Evolutionary conservation across 2,888 invertebrate genomes (phyloP), one percentile per base, ranked within the genome.

Genomic region (Eustalomyia histrio): DNA sequence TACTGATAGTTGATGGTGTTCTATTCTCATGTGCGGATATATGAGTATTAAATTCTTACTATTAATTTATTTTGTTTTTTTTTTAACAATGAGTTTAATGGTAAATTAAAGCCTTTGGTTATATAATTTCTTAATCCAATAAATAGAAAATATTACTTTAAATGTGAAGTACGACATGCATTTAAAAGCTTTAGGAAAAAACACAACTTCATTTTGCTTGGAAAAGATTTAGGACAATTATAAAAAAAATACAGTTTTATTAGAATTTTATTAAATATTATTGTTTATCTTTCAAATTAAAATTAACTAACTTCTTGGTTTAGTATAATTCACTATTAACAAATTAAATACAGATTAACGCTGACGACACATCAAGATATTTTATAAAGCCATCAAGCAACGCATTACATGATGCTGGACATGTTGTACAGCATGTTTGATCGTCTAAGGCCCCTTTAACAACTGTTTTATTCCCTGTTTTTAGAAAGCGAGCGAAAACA

Each of bases 1-100:
- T 29, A 43, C 50, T 80, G 72, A 80, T 80, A 80, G 63, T 33
- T n/a, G n/a, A 47, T 68, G 4, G 29, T 29, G n/a, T 76, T n/a
- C 33, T 29, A 4, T n/a, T 29, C 4, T 14, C 24, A 29, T 17
- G 18, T 61, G 47, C 16, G 47, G 18, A 18, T n/a, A 24, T 43
- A 43, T 43, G 43, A n/a, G 14, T 47, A 47, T n/a, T 5, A 29
- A 29, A 39, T 39, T 12, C 14, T 3, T 39, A 4, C 33, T 60
- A 58, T 5, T 21, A 29, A 18, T 50, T 24, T 55, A 39, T 43
- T 43, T n/a, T n/a, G n/a, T n/a, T n/a, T n/a, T n/a, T n/a, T 29
- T 47, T 69, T 29, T 4, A 21, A 68, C 24, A 55, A 33, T 63
- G 35, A 63, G 17, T 53, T 53, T 53, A 61, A 58, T 73, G 43